Conservation (phyloP, 2,888 invertebrate species). For the Pyrochroa serraticornis region DNA sequence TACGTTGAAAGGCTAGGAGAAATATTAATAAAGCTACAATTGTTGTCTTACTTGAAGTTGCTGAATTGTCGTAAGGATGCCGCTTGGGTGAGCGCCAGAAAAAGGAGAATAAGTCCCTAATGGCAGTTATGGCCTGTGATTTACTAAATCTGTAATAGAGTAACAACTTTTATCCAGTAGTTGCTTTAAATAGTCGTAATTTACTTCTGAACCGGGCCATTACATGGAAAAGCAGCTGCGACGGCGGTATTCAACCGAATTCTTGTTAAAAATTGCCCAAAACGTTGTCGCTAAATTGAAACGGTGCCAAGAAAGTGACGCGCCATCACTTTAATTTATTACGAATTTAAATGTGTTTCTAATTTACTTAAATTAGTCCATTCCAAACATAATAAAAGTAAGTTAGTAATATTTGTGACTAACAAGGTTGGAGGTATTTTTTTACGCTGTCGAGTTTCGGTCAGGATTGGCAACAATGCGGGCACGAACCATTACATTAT, state of each 20-base stretch:
- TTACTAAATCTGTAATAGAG: conserved; percentile 43
- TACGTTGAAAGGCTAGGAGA: not conserved
- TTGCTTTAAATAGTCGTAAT: conserved; percentile 44
- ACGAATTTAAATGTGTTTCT: too few relatives aligned
- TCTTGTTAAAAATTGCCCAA: conserved; percentile 16
- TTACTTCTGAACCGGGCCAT: conserved; percentile 32
- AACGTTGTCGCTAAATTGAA: conserved; percentile 14
- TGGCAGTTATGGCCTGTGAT: conserved; percentile 38
- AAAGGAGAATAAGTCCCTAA: conserved; percentile 24
- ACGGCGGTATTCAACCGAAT: conserved; percentile 34
- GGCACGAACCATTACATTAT: conserved; percentile 24
- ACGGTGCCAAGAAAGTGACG: conserved; percentile 9
- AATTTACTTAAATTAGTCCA: too few relatives aligned
- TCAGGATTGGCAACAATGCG: conserved; percentile 14
- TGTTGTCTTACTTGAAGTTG: not conserved
- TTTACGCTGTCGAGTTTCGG: not conserved
- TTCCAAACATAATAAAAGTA: too few relatives aligned
- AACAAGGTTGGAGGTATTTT: too few relatives aligned
- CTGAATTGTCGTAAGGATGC: not conserved
- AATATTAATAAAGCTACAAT: not conserved
- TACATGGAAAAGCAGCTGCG: conserved; percentile 40
- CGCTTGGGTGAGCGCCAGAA: conserved; percentile 36
- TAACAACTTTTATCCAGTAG: conserved; percentile 41
- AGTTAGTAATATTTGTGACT: too few relatives aligned
- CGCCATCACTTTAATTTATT: conserved; percentile 7